These are phyloP conservation scores for Mustelus asterias DNA, from an alignment of 2,113 vertebrate species.

Conservation along the genomic window DNA sequence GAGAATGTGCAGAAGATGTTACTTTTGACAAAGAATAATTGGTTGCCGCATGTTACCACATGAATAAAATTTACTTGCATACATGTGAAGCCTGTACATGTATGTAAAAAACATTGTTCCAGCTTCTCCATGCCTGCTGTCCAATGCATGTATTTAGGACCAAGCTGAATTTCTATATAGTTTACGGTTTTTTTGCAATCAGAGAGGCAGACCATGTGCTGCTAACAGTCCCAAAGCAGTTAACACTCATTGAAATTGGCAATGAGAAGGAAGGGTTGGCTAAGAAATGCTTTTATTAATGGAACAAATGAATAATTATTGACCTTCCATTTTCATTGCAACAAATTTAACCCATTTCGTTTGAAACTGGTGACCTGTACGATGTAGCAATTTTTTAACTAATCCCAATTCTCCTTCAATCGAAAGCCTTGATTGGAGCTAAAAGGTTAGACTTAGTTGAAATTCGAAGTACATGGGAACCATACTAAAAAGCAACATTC, in stretches of 20 bases:
- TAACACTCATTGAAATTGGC: neutral
- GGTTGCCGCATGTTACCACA: neutral
- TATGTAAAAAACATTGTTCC: neutral
- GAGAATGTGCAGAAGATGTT: neutral
- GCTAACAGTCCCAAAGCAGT: neutral
- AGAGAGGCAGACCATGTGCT: neutral
- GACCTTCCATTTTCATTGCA: neutral
- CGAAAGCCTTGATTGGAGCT: neutral
- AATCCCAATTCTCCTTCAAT: neutral
- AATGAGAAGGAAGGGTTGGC: neutral
- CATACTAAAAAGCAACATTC: neutral
- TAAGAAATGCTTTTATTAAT: neutral
- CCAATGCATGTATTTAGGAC: neutral
- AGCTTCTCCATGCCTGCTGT: neutral
- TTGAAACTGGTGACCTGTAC: neutral
- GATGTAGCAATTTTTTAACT: neutral
- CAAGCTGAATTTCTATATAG: neutral
- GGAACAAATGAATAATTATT: neutral
- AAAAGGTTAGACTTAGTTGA: neutral
- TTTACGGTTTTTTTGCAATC: neutral
- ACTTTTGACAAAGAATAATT: conserved; percentile 1
- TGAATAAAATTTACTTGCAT: neutral
- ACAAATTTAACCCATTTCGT: neutral
- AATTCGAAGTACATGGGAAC: neutral
- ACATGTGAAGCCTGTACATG: neutral